A percentile compares a stretch with the other conserved stretches of the same genome.
Conservation (phyloP, 1,140 invertebrate species). For the Bombyx mandarina region DNA sequence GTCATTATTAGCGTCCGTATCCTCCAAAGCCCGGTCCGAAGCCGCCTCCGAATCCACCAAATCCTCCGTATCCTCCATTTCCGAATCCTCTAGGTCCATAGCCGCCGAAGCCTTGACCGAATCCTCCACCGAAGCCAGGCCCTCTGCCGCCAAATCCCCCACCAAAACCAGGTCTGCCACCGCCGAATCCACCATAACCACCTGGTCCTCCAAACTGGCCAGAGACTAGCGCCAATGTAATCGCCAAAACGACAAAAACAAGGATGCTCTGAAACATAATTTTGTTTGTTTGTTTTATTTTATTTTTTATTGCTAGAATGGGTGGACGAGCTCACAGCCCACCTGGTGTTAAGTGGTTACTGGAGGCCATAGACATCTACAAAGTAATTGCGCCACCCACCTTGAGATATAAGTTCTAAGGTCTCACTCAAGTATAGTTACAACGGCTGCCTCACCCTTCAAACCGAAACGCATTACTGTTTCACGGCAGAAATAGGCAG, state of each 20-base stretch:
- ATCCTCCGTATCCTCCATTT: background rate
- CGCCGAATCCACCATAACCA: slow-evolving; percentile 11
- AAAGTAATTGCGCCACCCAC: no score
- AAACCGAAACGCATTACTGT: no score
- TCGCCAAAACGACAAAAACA: background rate
- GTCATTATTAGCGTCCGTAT: slow-evolving; percentile 5
- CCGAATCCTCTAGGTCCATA: slow-evolving; percentile 1
- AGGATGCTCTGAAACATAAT: background rate
- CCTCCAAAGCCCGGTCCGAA: slow-evolving; percentile 1
- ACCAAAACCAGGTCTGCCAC: no score
- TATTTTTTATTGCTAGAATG: no score
- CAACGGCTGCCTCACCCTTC: no score
- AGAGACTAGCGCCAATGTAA: background rate
- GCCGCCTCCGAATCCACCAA: background rate
- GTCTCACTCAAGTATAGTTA: no score
- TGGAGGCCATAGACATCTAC: no score
- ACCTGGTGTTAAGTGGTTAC: no score
- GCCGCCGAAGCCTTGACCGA: slow-evolving; percentile 4
- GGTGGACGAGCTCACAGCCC: no score
- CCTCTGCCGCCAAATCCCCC: slow-evolving; percentile 15
- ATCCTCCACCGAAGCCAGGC: slow-evolving; percentile 3
- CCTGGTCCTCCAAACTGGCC: background rate
- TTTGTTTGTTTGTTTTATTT: background rate
- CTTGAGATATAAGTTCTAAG: no score
- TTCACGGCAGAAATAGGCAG: no score